phyloP scores from a whole-genome alignment of 2,797 vertebrate genomes.

The Rallus crepitans region DNA sequence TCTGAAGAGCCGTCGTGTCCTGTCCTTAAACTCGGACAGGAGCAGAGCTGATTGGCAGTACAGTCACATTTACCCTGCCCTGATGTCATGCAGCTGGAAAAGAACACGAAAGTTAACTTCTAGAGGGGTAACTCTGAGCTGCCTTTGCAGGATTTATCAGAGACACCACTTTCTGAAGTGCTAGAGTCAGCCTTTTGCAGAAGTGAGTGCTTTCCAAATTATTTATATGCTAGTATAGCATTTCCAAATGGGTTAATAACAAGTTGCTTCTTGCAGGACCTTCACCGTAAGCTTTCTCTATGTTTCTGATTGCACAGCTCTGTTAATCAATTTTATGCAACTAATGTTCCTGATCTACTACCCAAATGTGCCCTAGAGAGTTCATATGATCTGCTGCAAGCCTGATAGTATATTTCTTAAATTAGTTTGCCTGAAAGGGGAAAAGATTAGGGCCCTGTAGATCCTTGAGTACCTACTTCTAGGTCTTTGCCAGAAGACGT shows the following conservation, averaged over 20 bases:
- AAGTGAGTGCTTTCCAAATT: neutral
- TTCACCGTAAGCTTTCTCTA: neutral
- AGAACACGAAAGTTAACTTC: neutral
- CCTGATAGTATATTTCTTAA: constrained; percentile 6
- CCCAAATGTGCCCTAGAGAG: neutral
- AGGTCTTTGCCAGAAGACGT: neutral
- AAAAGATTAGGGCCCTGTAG: constrained; percentile 7
- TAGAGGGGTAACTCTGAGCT: neutral
- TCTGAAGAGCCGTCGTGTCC: neutral
- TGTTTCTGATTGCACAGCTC: neutral
- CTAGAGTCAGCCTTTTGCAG: neutral
- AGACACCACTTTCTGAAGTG: neutral
- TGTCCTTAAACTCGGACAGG: neutral
- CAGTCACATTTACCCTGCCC: neutral
- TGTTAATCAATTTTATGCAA: constrained; percentile 39
- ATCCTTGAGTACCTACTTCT: neutral
- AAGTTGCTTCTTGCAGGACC: neutral
- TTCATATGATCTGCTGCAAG: neutral
- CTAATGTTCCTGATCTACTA: neutral
- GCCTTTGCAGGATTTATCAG: neutral
- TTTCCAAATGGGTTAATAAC: neutral
- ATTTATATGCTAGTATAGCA: neutral
- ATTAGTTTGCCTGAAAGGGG: constrained; percentile 15
- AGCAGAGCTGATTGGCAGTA: neutral
- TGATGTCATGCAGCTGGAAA: neutral